Evolutionary conservation across 2,113 vertebrate genomes (phyloP).

Genomic region (Delphinapterus leucas): DNA sequence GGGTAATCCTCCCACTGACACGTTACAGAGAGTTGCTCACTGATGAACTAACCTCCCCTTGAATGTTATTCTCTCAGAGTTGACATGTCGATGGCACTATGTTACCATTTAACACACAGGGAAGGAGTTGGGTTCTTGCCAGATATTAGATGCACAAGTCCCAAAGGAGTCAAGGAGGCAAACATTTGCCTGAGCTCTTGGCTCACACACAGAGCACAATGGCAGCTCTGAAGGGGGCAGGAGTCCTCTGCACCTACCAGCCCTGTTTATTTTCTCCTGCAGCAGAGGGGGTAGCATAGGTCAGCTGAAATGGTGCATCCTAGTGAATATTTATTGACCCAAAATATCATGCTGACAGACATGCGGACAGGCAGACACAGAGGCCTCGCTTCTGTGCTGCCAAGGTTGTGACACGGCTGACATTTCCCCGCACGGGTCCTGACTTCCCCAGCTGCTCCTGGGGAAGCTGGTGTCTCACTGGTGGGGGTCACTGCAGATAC

Average conservation of each 20-base stretch:
- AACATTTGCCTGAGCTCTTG: not conserved
- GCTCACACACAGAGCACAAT: constrained; percentile 76
- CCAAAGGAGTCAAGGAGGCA: constrained; percentile 47
- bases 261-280: constrained; percentile 86
- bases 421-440: constrained; percentile 66
- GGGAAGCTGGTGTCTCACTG: constrained; percentile 6
- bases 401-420: constrained; percentile 64
- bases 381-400: constrained; percentile 60
- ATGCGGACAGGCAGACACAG: constrained; percentile 75
- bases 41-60: not conserved
- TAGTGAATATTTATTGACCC: constrained; percentile 86
- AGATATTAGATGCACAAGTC: not conserved
- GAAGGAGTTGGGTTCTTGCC: not conserved
- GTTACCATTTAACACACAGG: not conserved
- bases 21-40: not conserved
- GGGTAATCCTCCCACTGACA: not conserved
- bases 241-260: constrained; percentile 55
- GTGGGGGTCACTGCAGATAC: not conserved
- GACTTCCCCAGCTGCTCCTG: constrained; percentile 76
- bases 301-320: constrained; percentile 79
- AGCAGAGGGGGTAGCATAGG: constrained; percentile 74
- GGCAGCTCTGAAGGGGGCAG: constrained; percentile 74
- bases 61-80: not conserved
- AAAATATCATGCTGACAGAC: constrained; percentile 84
- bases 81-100: not conserved